Conservation (phyloP, 2,113 vertebrate genomes). For the Panthera uncia region DNA sequence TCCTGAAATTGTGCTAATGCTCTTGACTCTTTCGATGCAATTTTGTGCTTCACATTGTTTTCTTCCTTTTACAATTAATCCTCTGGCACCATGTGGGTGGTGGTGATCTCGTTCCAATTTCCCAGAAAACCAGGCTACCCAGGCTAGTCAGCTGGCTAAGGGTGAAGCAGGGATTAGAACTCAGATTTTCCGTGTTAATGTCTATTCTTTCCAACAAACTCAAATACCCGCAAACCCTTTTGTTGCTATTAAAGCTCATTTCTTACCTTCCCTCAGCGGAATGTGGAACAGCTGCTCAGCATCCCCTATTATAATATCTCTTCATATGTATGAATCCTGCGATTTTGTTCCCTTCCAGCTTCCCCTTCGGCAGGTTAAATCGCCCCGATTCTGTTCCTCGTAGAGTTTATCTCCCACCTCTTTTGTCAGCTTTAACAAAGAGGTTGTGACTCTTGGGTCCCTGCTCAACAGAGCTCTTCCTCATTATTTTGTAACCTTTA, state of each 20-base stretch:
- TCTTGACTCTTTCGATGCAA: background rate
- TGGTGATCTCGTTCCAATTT: background rate
- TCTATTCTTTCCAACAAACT: background rate
- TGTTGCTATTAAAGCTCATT: conserved; percentile 25
- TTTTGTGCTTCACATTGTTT: background rate
- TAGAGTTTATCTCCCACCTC: conserved; percentile 62
- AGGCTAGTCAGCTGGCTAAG: background rate
- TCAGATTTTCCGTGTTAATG: background rate
- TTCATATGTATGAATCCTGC: conserved; percentile 32
- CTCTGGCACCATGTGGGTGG: background rate
- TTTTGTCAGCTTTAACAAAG: conserved; percentile 79
- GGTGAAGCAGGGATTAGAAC: background rate
- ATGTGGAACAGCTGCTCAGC: background rate
- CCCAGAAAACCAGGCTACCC: background rate
- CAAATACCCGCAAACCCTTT: background rate
- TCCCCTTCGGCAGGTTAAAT: conserved; percentile 52
- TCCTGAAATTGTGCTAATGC: background rate
- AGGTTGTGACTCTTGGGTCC: conserved; percentile 70
- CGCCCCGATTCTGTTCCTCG: background rate
- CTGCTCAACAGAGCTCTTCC: conserved; percentile 72
- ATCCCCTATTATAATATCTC: background rate
- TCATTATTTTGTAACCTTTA: conserved; percentile 80
- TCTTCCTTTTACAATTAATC: background rate
- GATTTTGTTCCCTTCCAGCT: conserved; percentile 27
- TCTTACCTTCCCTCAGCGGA: conserved; percentile 45